Evolutionary conservation across 2,797 vertebrate genomes (phyloP), one percentile per base, ranked within the genome.

Genomic region (Sebastes dallii): DNA sequence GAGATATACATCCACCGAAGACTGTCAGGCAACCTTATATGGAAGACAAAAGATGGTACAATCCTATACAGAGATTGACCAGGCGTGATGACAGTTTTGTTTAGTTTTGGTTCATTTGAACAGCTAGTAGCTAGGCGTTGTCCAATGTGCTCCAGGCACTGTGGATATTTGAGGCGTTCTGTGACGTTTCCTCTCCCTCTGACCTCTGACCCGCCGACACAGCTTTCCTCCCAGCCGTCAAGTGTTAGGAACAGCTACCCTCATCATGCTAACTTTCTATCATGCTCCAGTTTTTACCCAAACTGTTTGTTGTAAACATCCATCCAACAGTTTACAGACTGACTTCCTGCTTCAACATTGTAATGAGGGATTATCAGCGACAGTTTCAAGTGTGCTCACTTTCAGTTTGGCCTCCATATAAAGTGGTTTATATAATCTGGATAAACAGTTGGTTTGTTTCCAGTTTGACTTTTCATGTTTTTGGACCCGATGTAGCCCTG

Each of bases 401-500:
- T 55, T 24, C 54, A 22, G 56, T 62, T 62, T 32, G 18, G n/a
- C 60, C 20, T 36, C 5, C 10, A 62, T 8, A 60, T 8, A 60
- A 29, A 8, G 14, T 29, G 58, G 2, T 60, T 30, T 34, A 34
- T 34, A 64, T 46, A 18, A 36, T 36, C 32, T n/a, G 18, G 20
- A n/a, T 32, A 20, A 64, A 14, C 11, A 1, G 30, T 25, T 39
- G 16, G 55, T 71, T 39, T 71, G 34, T 71, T 58, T 64, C 29
- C 5, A 10, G 22, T 12, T 64, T 22, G 32, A 39, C n/a, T 36
- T 22, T 34, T 60, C 16, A 30, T 60, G 58, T 30, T n/a, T 30
- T n/a, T 30, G 39, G 1, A 12, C 16, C 1, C 1, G 0, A 0
- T 54, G 1, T 16, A 32, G 27, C 2, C 0, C 22, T 24, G 5